Conservation (phyloP, 1,140 invertebrate species). For the Mycetomoellerius zeteki region DNA sequence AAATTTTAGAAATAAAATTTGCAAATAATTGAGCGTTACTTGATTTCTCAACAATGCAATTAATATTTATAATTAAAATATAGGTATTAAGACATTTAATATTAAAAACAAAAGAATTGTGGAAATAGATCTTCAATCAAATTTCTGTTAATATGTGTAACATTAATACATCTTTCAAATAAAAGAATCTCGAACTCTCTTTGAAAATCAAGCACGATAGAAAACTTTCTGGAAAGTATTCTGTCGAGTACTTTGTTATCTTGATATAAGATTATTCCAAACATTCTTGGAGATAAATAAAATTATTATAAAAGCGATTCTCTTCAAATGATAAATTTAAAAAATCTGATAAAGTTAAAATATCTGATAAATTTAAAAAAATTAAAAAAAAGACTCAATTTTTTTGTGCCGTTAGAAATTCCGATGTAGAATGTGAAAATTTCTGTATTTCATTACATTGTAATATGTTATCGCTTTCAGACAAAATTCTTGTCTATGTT, state of each 20-base stretch:
- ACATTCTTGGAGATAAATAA: background rate
- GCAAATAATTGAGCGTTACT: background rate
- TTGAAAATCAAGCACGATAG: background rate
- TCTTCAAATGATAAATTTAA: background rate
- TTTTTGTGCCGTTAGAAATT: background rate
- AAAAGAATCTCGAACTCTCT: background rate
- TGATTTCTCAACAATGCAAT: background rate
- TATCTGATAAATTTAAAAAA: background rate
- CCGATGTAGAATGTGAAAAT: background rate
- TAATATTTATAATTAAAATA: conserved; percentile 3
- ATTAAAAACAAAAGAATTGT: background rate
- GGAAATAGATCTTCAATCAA: background rate
- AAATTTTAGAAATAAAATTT: background rate
- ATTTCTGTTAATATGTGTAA: background rate
- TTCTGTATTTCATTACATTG: background rate
- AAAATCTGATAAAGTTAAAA: background rate
- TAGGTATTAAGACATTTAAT: background rate
- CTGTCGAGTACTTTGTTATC: too few species aligned
- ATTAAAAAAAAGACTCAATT: too few species aligned
- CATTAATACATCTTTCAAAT: background rate
- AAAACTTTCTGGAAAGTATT: background rate
- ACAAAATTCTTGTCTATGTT: conserved; percentile 4
- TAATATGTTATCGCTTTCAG: background rate
- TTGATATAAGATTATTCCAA: background rate
- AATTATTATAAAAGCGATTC: background rate